These are phyloP conservation scores for Uria lomvia DNA, from an alignment of 2,113 vertebrate species.

Conservation along the genomic window DNA sequence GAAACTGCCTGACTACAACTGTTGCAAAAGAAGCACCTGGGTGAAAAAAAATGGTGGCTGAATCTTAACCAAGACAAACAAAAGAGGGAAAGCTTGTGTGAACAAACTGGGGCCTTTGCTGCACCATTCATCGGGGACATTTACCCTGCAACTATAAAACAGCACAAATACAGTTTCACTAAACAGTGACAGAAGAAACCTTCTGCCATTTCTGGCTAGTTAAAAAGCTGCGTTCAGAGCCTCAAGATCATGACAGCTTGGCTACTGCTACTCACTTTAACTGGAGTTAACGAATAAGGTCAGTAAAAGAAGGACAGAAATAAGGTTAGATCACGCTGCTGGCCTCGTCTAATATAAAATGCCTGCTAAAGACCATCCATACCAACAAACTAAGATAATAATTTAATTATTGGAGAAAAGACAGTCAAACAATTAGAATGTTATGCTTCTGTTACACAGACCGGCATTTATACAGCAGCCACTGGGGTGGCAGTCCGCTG, in stretches of 20 bases:
- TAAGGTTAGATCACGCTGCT: not conserved
- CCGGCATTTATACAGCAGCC: not conserved
- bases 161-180: not conserved
- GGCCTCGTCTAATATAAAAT: not conserved
- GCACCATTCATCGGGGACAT: not conserved
- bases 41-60: not conserved
- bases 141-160: not conserved
- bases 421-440: not conserved
- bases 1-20: not conserved
- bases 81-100: not conserved
- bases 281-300: not conserved
- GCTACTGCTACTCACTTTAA: not conserved
- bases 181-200: not conserved
- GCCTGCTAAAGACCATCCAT: not conserved
- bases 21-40: not conserved
- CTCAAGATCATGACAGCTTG: not conserved
- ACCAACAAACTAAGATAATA: not conserved
- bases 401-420: not conserved
- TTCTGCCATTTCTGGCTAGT: not conserved
- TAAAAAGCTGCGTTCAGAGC: not conserved
- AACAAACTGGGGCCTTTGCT: not conserved
- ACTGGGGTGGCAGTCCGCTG: not conserved
- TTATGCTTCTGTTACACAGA: conserved; percentile 1
- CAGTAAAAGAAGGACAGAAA: not conserved
- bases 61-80: not conserved